Evolutionary conservation across 92 coral and sea anemone genomes (phyloP).

Genomic region (Epizoanthus rinbou): DNA sequence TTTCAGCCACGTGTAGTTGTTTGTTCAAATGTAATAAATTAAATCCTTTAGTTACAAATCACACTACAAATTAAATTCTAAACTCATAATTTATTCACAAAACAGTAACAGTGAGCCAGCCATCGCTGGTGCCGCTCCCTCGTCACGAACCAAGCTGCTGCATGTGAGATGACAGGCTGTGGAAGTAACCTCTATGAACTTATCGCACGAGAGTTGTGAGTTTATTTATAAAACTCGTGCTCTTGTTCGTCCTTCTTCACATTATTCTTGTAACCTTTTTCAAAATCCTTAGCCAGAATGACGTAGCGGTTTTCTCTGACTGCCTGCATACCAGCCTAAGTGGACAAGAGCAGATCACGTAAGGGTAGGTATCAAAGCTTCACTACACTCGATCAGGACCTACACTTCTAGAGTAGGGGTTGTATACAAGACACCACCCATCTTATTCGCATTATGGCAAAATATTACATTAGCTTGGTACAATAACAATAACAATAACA

Average conservation of each 20-base stretch:
- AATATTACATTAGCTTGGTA: no score
- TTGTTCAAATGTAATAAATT: no score
- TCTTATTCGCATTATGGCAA: neutral
- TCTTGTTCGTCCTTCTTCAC: slow-evolving; percentile 98
- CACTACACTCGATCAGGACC: neutral
- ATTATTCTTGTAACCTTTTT: slow-evolving; percentile 97
- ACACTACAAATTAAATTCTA: no score
- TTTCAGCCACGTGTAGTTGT: no score
- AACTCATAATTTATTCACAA: slow-evolving; percentile 30
- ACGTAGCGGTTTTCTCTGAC: slow-evolving; percentile 96
- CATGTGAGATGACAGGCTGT: neutral
- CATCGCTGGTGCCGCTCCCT: neutral
- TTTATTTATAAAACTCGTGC: slow-evolving; percentile 95
- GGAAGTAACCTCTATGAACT: neutral
- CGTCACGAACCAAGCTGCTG: neutral
- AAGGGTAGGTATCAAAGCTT: neutral
- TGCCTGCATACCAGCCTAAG: slow-evolving; percentile 99
- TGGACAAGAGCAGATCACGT: neutral
- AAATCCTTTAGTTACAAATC: no score
- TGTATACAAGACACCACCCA: neutral
- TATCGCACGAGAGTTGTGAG: neutral
- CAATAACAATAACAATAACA: no score
- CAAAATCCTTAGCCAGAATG: slow-evolving; percentile 93
- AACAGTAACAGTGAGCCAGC: neutral
- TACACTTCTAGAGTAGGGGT: no score